phyloP scores from a whole-genome alignment of 23 tunicate genomes.

The Styela plicata region DNA sequence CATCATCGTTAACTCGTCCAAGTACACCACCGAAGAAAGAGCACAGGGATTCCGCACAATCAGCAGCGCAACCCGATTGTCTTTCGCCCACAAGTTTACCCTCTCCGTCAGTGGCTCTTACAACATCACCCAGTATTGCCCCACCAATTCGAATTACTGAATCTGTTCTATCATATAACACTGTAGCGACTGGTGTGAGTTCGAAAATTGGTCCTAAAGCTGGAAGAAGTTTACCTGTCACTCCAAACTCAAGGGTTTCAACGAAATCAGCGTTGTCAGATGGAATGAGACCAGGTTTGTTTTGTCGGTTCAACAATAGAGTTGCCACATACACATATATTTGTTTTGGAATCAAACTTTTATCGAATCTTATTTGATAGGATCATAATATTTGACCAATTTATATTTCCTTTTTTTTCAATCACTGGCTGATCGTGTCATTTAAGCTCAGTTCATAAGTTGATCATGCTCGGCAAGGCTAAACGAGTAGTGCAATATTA shows the following conservation, averaged over 20 bases:
- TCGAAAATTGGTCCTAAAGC: background rate
- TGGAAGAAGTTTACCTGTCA: conserved; percentile 9
- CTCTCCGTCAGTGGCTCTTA: conserved; percentile 53
- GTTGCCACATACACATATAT: too few species aligned
- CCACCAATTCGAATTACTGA: conserved; percentile 86
- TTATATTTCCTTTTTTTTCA: too few species aligned
- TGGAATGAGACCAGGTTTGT: background rate
- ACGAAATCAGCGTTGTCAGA: background rate
- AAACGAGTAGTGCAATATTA: too few species aligned
- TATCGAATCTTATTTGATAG: too few species aligned
- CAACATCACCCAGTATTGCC: conserved; percentile 83
- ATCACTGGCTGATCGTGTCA: too few species aligned
- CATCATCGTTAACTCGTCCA: background rate
- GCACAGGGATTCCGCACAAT: background rate
- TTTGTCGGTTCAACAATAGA: too few species aligned
- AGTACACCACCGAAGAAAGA: background rate
- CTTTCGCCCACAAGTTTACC: conserved; percentile 69
- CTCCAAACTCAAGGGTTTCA: conserved; percentile 1
- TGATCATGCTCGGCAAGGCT: too few species aligned
- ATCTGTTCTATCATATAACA: conserved; percentile 76
- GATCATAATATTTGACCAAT: too few species aligned
- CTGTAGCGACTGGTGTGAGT: conserved; percentile 69
- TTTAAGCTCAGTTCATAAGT: too few species aligned
- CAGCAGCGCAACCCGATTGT: background rate
- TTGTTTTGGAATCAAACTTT: too few species aligned